Percentiles rank a stretch among this genome's conserved stretches.
Evolutionary conservation across 2,888 invertebrate species (phyloP).

Genomic region (Limnephilus marmoratus): DNA sequence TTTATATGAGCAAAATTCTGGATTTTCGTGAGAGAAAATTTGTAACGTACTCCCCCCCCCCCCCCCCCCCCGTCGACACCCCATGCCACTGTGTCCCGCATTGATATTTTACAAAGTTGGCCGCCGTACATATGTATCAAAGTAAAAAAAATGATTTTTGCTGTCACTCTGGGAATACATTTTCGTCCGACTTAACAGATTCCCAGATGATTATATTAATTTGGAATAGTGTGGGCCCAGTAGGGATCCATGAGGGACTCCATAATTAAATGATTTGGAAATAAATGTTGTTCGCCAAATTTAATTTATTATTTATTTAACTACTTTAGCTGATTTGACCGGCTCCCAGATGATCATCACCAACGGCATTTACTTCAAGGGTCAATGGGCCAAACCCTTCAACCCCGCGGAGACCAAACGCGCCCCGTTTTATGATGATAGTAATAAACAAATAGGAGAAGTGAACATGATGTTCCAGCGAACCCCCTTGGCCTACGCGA

Average conservation of each 20-base stretch:
- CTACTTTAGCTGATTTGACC: constrained; percentile 69
- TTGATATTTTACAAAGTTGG: too few relatives aligned
- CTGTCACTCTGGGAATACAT: background rate
- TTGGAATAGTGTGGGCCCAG: background rate
- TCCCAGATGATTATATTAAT: background rate
- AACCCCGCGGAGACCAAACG: constrained; percentile 71
- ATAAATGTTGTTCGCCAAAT: background rate
- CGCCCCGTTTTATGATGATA: constrained; percentile 74
- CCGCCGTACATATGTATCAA: too few relatives aligned
- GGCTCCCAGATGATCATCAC: constrained; percentile 75
- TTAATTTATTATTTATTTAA: background rate
- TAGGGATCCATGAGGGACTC: background rate
- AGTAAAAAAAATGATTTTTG: too few relatives aligned
- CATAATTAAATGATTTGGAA: background rate
- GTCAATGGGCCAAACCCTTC: constrained; percentile 78
- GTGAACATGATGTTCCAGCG: constrained; percentile 81
- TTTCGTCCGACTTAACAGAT: too few relatives aligned
- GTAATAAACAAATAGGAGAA: constrained; percentile 69
- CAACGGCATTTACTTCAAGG: constrained; percentile 79
- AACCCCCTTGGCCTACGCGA: constrained; percentile 73
- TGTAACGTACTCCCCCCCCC: too few relatives aligned
- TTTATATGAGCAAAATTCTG: too few relatives aligned
- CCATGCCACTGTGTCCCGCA: too few relatives aligned
- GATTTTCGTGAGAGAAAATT: too few relatives aligned
- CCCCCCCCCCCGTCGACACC: too few relatives aligned